Evolutionary conservation across 2,797 vertebrate genomes (phyloP), one percentile per base, ranked within the genome.

Genomic region (Columba guinea): DNA sequence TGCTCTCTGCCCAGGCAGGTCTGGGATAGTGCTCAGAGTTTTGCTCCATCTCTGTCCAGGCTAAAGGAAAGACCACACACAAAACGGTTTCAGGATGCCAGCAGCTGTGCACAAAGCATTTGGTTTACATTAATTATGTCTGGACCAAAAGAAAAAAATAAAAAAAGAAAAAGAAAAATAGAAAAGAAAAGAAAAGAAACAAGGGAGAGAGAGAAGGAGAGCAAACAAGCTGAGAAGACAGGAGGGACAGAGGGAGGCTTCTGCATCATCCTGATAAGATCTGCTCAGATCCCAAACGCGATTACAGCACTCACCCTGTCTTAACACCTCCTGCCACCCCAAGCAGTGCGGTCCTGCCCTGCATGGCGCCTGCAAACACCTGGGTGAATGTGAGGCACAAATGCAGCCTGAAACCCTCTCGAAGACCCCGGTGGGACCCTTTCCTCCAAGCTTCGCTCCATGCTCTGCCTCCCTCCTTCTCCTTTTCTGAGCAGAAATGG

Each of bases 31-130:
- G 63, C 85, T 95, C 90, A 91, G 94, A 91, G 86, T 59, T 90
- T 86, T 75, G 79, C 85, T 93, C 58, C 67, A 17, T 64, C 62
- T 60, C 78, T 92, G 97, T 94, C 89, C 96, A 3, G 91, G 84
- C 93, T 74, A 89, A 90, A 76, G 82, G 37, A 92, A 91, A 91
- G 96, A 95, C 95, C 90, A 83, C 93, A 94, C 64, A 17, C 94
- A 87, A 79, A 70, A 90, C 8, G 2, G 58, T 87, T 92, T 62
- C 87, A 56, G 71, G 71, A 96, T 90, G 95, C 94, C 89, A 97
- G 68, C 93, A 91, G 91, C 96, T 94, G 74, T 77, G 60, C 83
- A 80, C 65, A 41, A 89, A 85, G 81, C 84, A 82, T 96, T 89
- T 87, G 94, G 91, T 92, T 87, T 94, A 84, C 77, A 88, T 85